These are phyloP conservation scores for Diaperis boleti DNA, from an alignment of 2,888 invertebrate genomes.

Conservation along the genomic window DNA sequence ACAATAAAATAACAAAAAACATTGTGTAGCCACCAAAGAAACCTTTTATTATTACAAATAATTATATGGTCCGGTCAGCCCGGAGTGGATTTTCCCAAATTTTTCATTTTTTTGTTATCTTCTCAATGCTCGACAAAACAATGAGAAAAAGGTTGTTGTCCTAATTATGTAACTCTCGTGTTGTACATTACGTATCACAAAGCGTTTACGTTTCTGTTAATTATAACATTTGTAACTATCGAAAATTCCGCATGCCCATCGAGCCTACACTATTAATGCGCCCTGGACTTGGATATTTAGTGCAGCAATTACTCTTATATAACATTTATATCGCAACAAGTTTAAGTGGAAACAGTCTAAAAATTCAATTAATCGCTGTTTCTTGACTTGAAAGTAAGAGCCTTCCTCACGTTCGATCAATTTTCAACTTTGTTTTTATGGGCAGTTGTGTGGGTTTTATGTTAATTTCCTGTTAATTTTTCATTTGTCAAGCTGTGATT, in stretches of 20 bases:
- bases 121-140: too few relatives aligned
- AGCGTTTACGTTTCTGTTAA: too few relatives aligned
- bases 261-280: background rate
- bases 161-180: slow-evolving; percentile 3
- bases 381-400: background rate
- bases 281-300: background rate
- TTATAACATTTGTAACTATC: too few relatives aligned
- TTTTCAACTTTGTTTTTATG: background rate
- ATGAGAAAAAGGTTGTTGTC: too few relatives aligned
- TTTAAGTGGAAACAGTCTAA: background rate
- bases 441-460: slow-evolving; percentile 6
- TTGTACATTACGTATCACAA: slow-evolving; percentile 15
- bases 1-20: too few relatives aligned
- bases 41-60: too few relatives aligned
- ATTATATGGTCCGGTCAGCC: too few relatives aligned
- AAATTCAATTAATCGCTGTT: slow-evolving; percentile 8
- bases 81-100: too few relatives aligned
- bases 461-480: slow-evolving; percentile 1
- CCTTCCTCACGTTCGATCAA: background rate
- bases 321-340: slow-evolving; percentile 1
- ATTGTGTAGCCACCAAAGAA: too few relatives aligned
- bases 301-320: slow-evolving; percentile 3
- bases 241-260: slow-evolving; percentile 21
- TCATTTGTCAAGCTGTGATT: slow-evolving; percentile 1
- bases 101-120: too few relatives aligned